Evolutionary conservation across 2,113 vertebrate genomes (phyloP).

Genomic region (Odocoileus virginianus): DNA sequence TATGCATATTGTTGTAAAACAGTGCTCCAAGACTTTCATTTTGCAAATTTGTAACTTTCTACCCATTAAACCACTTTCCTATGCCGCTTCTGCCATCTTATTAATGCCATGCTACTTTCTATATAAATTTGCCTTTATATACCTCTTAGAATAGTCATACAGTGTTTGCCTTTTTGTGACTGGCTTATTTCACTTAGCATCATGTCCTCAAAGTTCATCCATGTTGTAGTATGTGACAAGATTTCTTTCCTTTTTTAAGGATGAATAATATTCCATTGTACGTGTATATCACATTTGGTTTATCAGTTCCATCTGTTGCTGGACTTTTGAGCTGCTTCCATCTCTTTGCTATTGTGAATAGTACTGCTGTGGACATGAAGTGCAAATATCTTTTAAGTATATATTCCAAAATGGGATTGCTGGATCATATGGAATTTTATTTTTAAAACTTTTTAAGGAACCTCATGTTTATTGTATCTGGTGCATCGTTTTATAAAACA

Average conservation of each 20-base stretch:
- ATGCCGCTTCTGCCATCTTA: accelerated
- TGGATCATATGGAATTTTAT: neutral
- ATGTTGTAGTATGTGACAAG: neutral
- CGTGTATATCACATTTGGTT: neutral
- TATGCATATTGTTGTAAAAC: neutral
- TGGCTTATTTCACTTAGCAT: neutral
- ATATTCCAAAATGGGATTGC: neutral
- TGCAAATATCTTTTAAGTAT: neutral
- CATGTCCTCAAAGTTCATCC: neutral
- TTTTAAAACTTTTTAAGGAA: neutral
- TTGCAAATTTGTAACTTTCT: neutral
- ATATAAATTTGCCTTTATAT: neutral
- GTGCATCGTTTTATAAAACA: neutral
- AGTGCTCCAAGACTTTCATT: neutral
- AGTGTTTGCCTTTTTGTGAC: neutral
- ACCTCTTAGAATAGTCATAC: neutral
- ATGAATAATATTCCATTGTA: neutral
- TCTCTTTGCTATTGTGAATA: neutral
- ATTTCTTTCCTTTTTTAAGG: neutral
- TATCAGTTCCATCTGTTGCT: neutral
- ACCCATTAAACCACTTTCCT: neutral
- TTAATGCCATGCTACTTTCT: neutral
- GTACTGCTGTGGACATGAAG: neutral
- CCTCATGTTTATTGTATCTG: neutral
- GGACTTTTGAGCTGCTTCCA: neutral